Percentiles rank a stretch among this genome's conserved stretches.
phyloP scores from a whole-genome alignment of 92 coral and sea anemone genomes.

The Muricea muricata region DNA sequence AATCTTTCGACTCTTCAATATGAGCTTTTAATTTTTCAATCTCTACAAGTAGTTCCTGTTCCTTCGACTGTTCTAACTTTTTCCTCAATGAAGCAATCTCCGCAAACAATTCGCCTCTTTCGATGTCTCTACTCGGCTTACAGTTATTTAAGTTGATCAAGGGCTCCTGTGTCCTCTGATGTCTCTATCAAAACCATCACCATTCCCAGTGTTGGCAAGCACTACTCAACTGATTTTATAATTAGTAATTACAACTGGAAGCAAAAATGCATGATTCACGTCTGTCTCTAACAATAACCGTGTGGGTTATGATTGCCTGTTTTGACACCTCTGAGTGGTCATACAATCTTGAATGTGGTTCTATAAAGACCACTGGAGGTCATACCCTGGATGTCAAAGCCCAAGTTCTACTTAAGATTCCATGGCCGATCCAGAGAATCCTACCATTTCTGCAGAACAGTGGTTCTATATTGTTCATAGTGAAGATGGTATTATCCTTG shows the following conservation, averaged over 20 bases:
- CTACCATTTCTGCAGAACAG: not conserved
- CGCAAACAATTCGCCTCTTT: too few relatives aligned
- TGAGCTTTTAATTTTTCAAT: too few relatives aligned
- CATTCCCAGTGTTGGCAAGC: slow-evolving; percentile 32
- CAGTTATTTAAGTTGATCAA: too few relatives aligned
- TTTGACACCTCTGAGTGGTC: too few relatives aligned
- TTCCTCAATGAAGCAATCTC: too few relatives aligned
- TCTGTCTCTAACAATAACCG: slow-evolving; percentile 35
- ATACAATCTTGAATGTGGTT: too few relatives aligned
- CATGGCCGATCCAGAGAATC: slow-evolving; percentile 7
- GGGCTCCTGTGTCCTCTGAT: not conserved
- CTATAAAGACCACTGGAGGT: slow-evolving; percentile 12
- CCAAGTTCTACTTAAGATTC: not conserved
- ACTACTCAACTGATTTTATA: slow-evolving; percentile 31
- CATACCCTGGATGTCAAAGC: not conserved
- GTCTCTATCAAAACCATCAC: slow-evolving; percentile 39
- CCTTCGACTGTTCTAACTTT: too few relatives aligned
- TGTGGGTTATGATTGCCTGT: slow-evolving; percentile 23
- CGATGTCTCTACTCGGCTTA: too few relatives aligned
- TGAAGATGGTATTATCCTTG: slow-evolving; percentile 37
- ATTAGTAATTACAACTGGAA: slow-evolving; percentile 31
- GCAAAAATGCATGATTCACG: slow-evolving; percentile 34
- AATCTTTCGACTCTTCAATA: not conserved
- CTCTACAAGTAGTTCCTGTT: too few relatives aligned
- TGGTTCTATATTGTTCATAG: too few relatives aligned